Base-by-base conservation (phyloP, 1,140 invertebrate species). In the Zelostemma sp. region DNA sequence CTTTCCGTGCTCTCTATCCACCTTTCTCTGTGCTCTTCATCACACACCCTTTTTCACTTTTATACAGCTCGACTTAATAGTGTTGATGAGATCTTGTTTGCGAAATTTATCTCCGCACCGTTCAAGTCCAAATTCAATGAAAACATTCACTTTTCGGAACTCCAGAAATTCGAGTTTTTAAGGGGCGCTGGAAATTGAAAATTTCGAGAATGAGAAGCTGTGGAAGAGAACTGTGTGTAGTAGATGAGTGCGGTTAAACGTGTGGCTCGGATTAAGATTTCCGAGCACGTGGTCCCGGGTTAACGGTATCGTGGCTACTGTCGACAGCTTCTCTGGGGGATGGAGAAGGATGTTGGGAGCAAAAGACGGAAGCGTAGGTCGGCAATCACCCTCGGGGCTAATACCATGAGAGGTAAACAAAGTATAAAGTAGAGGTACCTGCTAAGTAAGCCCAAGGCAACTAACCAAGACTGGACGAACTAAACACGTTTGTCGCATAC, bases 361-460 rank as follows among this genome's bases (percentile, higher is more conserved):
- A 50, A 64, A 69, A 67, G 66, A 63, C 60, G 64, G 69, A 72
- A 79, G 60, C 70, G 70, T 72, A 68, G 69, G 72, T 78, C 68
- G 66, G 74, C 77, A 81, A 84, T 82, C 78, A 81, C 74, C 80
- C 77, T 60, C 62, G 60, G 73, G 76, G 77, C 73, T 84, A 82
- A 84, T 84, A 77, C 77, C 77, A 83, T 81, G 80, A 80, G 77
- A 56, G 66, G 65, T 75, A 83, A 84, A 82, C 82, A 83, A 83
- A 84, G 80, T 84, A 82, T 82, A 82, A 83, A 83, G 80, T 80
- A 80, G 60, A 59, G 75, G 74, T 77, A 80, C 66, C 66, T 70
- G 68, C 72, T 81, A 83, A 81, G 77, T 82, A 78, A 81, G 79
- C 77, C 72, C 63, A 38, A 61, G 76, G 75, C 77, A 80, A 81